Evolutionary conservation across 2,113 vertebrate species (phyloP).

Genomic region (Labeo catla): DNA sequence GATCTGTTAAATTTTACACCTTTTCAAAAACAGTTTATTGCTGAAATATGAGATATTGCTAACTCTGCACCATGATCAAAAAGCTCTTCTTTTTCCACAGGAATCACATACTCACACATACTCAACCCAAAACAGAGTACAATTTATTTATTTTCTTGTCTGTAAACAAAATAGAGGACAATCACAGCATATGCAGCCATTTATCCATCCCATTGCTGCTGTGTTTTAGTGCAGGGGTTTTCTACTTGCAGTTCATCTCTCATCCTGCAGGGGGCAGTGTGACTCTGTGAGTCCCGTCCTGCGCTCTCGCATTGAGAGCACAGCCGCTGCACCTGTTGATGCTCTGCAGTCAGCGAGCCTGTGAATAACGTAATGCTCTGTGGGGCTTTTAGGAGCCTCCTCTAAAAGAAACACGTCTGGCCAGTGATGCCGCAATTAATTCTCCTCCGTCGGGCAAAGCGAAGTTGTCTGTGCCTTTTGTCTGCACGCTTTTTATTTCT

Average conservation of each 20-base stretch:
- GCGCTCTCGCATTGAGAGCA: neutral
- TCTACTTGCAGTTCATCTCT: neutral
- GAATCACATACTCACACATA: neutral
- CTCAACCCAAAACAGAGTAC: neutral
- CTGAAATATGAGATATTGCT: neutral
- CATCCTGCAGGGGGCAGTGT: constrained; percentile 61
- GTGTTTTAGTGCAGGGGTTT: neutral
- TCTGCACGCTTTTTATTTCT: constrained; percentile 21
- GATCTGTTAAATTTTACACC: neutral
- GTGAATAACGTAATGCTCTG: constrained; percentile 40
- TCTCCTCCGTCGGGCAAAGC: neutral
- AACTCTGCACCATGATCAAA: neutral
- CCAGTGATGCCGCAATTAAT: constrained; percentile 7
- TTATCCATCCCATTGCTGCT: neutral
- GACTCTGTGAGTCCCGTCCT: constrained; percentile 41
- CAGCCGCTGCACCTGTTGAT: constrained; percentile 48
- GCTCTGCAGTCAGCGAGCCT: constrained; percentile 46
- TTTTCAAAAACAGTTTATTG: neutral
- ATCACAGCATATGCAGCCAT: neutral
- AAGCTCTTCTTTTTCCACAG: neutral
- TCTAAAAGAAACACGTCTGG: constrained; percentile 33
- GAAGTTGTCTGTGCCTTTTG: neutral
- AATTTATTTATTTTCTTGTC: neutral
- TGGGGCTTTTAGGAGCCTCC: constrained; percentile 30
- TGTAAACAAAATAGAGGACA: neutral